Evolutionary conservation across 2,113 vertebrate genomes (phyloP), one percentile per base, ranked within the genome.

Genomic region (Mohoua ochrocephala): DNA sequence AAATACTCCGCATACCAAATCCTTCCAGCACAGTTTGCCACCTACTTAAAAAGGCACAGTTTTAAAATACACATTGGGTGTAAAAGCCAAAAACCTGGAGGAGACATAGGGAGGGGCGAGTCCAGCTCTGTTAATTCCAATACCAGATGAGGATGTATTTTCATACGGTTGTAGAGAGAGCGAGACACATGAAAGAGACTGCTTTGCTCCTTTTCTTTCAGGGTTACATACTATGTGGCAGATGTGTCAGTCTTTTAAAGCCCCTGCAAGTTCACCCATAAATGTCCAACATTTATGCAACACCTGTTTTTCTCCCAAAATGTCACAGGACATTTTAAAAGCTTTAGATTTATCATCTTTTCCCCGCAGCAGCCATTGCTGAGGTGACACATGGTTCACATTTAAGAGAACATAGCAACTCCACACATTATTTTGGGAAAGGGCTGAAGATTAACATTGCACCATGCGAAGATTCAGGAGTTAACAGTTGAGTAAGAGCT

Each of bases 61-160:
- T 92, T 95, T 96, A 94, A 97, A 97, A 93, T 93, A 94, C 78
- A 74, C 81, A 56, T 88, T 95, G 94, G 91, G 84, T 95, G 86
- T 88, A 93, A 94, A 96, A 94, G 92, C 79, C 89, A 96, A 87
- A 89, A 93, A 85, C 57, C 47, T n/a, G 83, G 89, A 94, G 81
- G 75, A 95, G 88, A 84, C 84, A 63, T 87, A 94, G 70, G 75
- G 82, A 93, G 88, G 78, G 78, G 93, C 0, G 4, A 95, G 83
- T 92, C 49, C 81, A 70, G 63, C 81, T 89, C 91, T 47, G 57
- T 85, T 97, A 97, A 97, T 97, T 95, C 95, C 94, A 95, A 89
- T 95, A 94, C 97, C 97, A 97, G 97, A 97, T 95, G 97, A 96
- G 91, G 73, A 86, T 89, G 83, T 96, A 76, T 96, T 96, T 95